These are phyloP conservation scores for Paedocypris micromegethes DNA, from an alignment of 2,797 vertebrate species.

Conservation along the genomic window DNA sequence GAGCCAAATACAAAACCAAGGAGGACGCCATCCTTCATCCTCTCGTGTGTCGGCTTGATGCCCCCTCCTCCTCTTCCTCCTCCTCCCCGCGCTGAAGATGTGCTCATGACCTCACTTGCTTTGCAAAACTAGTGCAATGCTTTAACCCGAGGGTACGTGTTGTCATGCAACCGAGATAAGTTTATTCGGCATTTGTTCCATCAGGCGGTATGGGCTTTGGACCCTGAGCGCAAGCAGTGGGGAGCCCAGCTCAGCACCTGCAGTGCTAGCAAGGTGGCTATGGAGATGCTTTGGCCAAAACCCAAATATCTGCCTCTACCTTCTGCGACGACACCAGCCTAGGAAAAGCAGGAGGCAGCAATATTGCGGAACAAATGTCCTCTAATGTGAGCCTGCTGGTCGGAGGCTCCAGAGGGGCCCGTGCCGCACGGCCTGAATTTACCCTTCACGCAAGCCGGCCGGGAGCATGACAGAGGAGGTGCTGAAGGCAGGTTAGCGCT, in stretches of 20 bases:
- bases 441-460: conserved; percentile 49
- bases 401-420: conserved; percentile 61
- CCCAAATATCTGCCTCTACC: conserved; percentile 89
- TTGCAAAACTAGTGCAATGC: conserved; percentile 73
- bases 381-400: conserved; percentile 81
- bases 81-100: conserved; percentile 50
- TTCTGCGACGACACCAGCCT: conserved; percentile 83
- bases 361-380: conserved; percentile 81
- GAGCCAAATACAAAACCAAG: conserved; percentile 30
- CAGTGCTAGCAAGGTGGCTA: conserved; percentile 74
- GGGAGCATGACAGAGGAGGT: conserved; percentile 36
- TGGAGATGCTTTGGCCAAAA: conserved; percentile 76
- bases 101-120: conserved; percentile 63
- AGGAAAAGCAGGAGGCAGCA: conserved; percentile 81
- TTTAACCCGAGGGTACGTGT: conserved; percentile 79
- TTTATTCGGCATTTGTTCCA: conserved; percentile 96
- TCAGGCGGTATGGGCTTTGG: conserved; percentile 85
- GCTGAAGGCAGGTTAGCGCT: conserved; percentile 48
- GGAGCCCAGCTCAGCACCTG: conserved; percentile 78
- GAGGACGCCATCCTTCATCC: conserved; percentile 28
- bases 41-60: conserved; percentile 22
- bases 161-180: conserved; percentile 95
- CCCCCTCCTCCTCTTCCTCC: conserved; percentile 32
- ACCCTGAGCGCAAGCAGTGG: conserved; percentile 77
- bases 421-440: conserved; percentile 44